Conservation (phyloP, 2,797 vertebrate species). For the Sebastes elongatus region DNA sequence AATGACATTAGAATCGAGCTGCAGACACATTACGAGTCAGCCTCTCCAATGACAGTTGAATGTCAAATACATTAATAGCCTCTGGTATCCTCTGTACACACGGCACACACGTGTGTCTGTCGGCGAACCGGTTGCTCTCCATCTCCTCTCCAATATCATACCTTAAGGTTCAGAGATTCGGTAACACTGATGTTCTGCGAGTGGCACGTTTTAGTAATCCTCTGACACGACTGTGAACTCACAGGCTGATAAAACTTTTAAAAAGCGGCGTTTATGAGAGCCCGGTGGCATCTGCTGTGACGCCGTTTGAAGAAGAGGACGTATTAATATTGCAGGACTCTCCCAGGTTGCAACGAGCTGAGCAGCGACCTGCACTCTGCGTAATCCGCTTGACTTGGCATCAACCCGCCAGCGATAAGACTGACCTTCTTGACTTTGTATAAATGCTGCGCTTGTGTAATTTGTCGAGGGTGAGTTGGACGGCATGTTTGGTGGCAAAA, state of each 20-base stretch:
- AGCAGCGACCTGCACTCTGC: slow-evolving; percentile 8
- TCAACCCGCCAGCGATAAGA: slow-evolving; percentile 4
- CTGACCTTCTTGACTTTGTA: slow-evolving; percentile 35
- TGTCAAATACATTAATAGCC: slow-evolving; percentile 72
- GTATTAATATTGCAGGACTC: slow-evolving; percentile 57
- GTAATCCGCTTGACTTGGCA: slow-evolving; percentile 37
- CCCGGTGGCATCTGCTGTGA: slow-evolving; percentile 10
- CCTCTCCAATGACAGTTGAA: slow-evolving; percentile 74
- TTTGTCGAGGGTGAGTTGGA: neutral
- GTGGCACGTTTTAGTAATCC: slow-evolving; percentile 32
- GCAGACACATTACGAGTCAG: slow-evolving; percentile 49
- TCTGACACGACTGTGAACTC: slow-evolving; percentile 34
- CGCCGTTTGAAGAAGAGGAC: neutral
- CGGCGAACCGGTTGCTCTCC: neutral
- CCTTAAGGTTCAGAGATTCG: neutral
- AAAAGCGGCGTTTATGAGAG: slow-evolving; percentile 39
- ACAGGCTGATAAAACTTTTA: slow-evolving; percentile 28
- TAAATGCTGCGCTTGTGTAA: neutral
- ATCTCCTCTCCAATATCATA: neutral
- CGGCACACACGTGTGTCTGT: neutral
- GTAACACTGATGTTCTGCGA: neutral
- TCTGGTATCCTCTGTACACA: slow-evolving; percentile 4
- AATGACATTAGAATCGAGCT: slow-evolving; percentile 55
- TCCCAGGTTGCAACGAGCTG: slow-evolving; percentile 32
- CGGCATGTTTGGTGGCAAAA: neutral